Evolutionary conservation across 2,888 invertebrate species (phyloP), one percentile per base, ranked within the genome.

Genomic region (Heliconius ismenius): DNA sequence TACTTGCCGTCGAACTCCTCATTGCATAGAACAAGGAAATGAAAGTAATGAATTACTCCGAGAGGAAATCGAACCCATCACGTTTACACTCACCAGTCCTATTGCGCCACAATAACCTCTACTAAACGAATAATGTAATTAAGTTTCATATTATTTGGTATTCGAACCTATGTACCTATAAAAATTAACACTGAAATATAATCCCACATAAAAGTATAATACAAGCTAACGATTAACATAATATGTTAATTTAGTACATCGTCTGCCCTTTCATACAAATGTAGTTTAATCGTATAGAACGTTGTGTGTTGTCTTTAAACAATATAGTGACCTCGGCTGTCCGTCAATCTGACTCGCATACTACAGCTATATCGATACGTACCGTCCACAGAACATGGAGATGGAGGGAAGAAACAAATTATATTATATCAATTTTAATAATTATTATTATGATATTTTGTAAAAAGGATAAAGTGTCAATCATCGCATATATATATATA

Each of bases 251-350:
- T 70, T 58, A 32, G n/a, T 70, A 54, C 70, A 62, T 73, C 73
- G 43, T 62, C 26, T 43, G 62, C 62, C 62, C 62, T 73, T 73
- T 73, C 39, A 73, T 43, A 26, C 26, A 24, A 36, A 58, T 58
- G 63, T 43, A 62, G 26, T 62, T 62, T 75, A 69, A 68, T 79
- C 77, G 77, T 75, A 69, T 79, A 73, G 77, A 39, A 77, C 49
- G 63, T 39, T 67, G 60, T 79, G 39, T 69, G 62, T 74, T 74
- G 62, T 75, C 73, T 75, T 79, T 76, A 79, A 76, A 78, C 67
- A 79, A 77, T 79, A 79, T 80, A 79, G 80, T 81, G 85, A 81
- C 87, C 88, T 88, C 84, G 82, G 81, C 81, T 85, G 88, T 85
- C 88, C 83, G 85, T 89, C 89, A 87, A 83, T 85, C 84, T 78